phyloP scores from a whole-genome alignment of 2,113 vertebrate genomes.

The Emydura subglobosa region DNA sequence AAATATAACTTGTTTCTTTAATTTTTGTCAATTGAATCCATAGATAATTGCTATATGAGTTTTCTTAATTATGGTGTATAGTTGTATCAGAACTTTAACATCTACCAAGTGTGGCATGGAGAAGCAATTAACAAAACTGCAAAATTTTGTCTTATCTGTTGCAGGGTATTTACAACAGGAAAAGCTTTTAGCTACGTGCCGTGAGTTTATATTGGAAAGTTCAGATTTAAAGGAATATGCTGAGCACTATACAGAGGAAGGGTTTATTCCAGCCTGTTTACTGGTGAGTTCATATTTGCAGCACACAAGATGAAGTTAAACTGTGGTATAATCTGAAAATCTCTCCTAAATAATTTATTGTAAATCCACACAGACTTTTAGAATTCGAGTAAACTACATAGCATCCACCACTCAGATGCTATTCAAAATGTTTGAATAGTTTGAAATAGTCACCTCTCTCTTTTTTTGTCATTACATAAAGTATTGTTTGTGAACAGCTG shows the following conservation, averaged over 20 bases:
- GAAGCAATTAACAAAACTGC: background rate
- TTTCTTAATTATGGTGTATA: fast-evolving
- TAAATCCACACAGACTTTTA: too few species aligned
- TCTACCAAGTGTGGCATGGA: background rate
- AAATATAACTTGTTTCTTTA: background rate
- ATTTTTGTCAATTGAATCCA: background rate
- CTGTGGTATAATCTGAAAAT: background rate
- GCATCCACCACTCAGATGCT: background rate
- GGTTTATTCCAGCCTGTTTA: slow-evolving; percentile 92
- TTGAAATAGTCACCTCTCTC: fast-evolving
- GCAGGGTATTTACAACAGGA: slow-evolving; percentile 97
- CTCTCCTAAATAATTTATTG: background rate
- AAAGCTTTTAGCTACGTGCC: slow-evolving; percentile 89
- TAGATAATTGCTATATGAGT: background rate
- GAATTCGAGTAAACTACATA: background rate
- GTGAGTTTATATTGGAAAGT: slow-evolving; percentile 93
- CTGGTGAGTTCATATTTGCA: slow-evolving; percentile 85
- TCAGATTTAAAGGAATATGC: slow-evolving; percentile 96
- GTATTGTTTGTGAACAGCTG: background rate
- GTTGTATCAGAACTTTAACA: background rate
- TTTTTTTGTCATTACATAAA: background rate
- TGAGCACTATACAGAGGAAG: slow-evolving; percentile 93
- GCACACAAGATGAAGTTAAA: background rate
- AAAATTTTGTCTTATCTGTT: slow-evolving; percentile 59
- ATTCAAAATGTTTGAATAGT: background rate